Evolutionary conservation across 2,888 invertebrate species (phyloP).

Genomic region (Epistrophe eligans): DNA sequence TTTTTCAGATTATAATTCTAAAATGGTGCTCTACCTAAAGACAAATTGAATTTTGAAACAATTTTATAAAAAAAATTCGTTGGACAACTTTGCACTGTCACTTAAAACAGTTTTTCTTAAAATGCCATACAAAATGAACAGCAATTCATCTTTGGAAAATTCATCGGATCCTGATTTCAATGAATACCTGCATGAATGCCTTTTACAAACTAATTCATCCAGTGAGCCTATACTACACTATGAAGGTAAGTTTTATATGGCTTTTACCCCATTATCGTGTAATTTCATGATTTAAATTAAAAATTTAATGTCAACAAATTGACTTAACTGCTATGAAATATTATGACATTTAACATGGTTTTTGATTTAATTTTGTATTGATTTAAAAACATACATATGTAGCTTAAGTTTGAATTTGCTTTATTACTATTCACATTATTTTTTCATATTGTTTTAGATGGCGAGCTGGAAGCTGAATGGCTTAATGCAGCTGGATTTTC

Average conservation of each 20-base stretch:
- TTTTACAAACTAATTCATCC: constrained; percentile 81
- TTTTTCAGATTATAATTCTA: constrained; percentile 39
- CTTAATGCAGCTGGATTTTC: constrained; percentile 85
- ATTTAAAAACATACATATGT: too few species aligned
- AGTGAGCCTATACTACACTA: constrained; percentile 82
- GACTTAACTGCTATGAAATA: too few species aligned
- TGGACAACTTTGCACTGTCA: constrained; percentile 9
- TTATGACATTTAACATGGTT: too few species aligned
- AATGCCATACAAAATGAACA: constrained; percentile 79
- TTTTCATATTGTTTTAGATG: constrained; percentile 84
- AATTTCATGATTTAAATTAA: too few species aligned
- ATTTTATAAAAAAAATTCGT: neutral
- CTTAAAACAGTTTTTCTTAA: constrained; percentile 51
- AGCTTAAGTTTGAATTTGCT: too few species aligned
- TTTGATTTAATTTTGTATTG: too few species aligned
- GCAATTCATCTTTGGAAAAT: constrained; percentile 81
- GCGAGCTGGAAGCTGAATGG: constrained; percentile 86
- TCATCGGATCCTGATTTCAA: constrained; percentile 83
- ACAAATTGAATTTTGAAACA: constrained; percentile 26
- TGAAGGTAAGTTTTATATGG: constrained; percentile 80
- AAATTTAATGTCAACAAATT: too few species aligned
- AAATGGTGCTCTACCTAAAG: constrained; percentile 41
- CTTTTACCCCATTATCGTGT: neutral
- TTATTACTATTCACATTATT: constrained; percentile 7
- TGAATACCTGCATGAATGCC: constrained; percentile 83